Conservation (phyloP, 1,140 invertebrate species). For the Zophobas atratus region DNA sequence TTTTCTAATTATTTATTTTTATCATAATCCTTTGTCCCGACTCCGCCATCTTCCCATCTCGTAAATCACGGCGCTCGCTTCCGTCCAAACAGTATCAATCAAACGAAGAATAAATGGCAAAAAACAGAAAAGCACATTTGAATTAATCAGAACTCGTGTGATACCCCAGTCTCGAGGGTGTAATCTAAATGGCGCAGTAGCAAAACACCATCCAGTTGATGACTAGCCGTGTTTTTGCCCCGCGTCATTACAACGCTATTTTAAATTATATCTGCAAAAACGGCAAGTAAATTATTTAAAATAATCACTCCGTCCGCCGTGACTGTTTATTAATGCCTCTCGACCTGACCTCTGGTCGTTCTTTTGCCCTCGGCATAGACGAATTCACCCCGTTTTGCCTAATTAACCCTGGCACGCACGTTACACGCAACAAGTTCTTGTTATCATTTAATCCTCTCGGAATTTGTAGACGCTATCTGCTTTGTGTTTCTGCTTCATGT, state of each 20-base stretch:
- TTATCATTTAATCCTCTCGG: slow-evolving; percentile 27
- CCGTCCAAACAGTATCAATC: slow-evolving; percentile 20
- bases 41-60: slow-evolving; percentile 10
- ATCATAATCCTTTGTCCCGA: neutral
- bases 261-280: slow-evolving; percentile 48
- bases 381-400: slow-evolving; percentile 25
- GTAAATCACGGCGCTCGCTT: slow-evolving; percentile 6
- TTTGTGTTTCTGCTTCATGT: slow-evolving; percentile 1
- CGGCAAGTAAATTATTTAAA: slow-evolving; percentile 47
- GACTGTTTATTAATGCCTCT: slow-evolving; percentile 42
- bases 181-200: slow-evolving; percentile 33
- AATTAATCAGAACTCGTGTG: slow-evolving; percentile 46
- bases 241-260: slow-evolving; percentile 46
- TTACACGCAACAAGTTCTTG: slow-evolving; percentile 31
- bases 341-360: slow-evolving; percentile 2
- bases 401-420: slow-evolving; percentile 33
- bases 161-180: slow-evolving; percentile 17
- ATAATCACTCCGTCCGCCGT: slow-evolving; percentile 35
- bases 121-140: slow-evolving; percentile 43
- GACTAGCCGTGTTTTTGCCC: slow-evolving; percentile 44
- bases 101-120: slow-evolving; percentile 19
- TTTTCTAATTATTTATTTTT: slow-evolving; percentile 38
- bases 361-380: slow-evolving; percentile 13
- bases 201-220: slow-evolving; percentile 42
- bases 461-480: slow-evolving; percentile 28